Evolutionary conservation across 2,797 vertebrate species (phyloP).

Genomic region (Xerus rutilus): DNA sequence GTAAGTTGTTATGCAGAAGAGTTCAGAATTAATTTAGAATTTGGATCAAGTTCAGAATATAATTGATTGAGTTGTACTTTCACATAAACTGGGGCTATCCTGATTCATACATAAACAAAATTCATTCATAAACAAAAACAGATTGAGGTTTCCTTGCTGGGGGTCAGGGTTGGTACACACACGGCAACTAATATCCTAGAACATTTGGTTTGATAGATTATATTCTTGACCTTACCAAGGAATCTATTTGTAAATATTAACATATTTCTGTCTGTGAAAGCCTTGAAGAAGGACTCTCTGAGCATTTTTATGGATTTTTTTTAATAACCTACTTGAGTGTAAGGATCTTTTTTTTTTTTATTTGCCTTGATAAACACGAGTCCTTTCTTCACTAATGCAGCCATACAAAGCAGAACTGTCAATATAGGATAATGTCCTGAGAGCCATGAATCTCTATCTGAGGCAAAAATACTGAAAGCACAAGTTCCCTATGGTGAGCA

Average conservation of each 20-base stretch:
- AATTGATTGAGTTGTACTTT: background rate
- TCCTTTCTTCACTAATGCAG: background rate
- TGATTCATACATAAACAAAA: background rate
- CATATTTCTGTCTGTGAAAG: background rate
- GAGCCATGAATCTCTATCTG: background rate
- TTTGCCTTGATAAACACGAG: background rate
- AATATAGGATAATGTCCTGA: background rate
- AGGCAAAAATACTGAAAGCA: background rate
- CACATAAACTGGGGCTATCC: background rate
- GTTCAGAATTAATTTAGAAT: constrained; percentile 5
- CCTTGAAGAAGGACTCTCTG: background rate
- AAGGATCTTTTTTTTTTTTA: constrained; percentile 17
- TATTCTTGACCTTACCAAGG: background rate
- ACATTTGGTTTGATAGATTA: background rate
- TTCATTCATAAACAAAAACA: background rate
- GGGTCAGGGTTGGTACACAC: background rate
- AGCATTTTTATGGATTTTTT: background rate
- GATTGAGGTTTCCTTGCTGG: background rate
- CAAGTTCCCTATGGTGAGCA: background rate
- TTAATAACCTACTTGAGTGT: background rate
- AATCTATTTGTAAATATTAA: background rate
- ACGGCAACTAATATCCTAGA: background rate
- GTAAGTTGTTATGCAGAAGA: background rate
- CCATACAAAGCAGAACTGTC: background rate
- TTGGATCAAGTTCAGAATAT: background rate